These are phyloP conservation scores for Hydropsyche betteni DNA, from an alignment of 2,888 invertebrate species.

Conservation along the genomic window DNA sequence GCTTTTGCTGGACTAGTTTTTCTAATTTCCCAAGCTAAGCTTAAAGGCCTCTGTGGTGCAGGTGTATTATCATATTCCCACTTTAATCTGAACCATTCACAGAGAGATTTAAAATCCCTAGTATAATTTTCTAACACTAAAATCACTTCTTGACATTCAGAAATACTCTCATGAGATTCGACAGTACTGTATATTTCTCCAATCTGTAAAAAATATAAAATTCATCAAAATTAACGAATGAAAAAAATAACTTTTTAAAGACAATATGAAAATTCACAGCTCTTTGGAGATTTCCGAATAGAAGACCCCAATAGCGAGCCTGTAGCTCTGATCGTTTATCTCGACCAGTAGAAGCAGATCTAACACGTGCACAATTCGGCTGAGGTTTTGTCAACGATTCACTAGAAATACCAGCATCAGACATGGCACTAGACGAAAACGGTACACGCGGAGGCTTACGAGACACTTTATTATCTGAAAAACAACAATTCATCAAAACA, in stretches of 20 bases:
- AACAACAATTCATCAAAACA: slow-evolving; percentile 40
- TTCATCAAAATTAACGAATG: slow-evolving; percentile 21
- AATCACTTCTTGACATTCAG: slow-evolving; percentile 96
- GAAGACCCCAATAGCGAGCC: slow-evolving; percentile 93
- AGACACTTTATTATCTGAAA: slow-evolving; percentile 64
- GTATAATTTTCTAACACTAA: slow-evolving; percentile 94
- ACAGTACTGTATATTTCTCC: slow-evolving; percentile 97
- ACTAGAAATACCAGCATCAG: slow-evolving; percentile 43
- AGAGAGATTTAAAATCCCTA: slow-evolving; percentile 91
- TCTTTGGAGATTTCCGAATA: slow-evolving; percentile 92
- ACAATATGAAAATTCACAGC: slow-evolving; percentile 73
- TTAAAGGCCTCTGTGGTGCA: slow-evolving; percentile 83
- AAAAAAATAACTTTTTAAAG: slow-evolving; percentile 21
- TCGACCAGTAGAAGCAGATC: slow-evolving; percentile 86
- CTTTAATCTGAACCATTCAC: slow-evolving; percentile 93
- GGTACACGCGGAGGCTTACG: slow-evolving; percentile 67
- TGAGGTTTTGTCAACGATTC: slow-evolving; percentile 54
- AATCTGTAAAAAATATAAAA: slow-evolving; percentile 61
- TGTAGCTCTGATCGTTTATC: slow-evolving; percentile 89
- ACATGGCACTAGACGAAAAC: slow-evolving; percentile 46
- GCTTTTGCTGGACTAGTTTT: slow-evolving; percentile 79
- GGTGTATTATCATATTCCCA: slow-evolving; percentile 94
- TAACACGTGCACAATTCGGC: slow-evolving; percentile 70
- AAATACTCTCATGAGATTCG: slow-evolving; percentile 91
- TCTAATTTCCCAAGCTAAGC: slow-evolving; percentile 94